These are phyloP conservation scores for Miichthys miiuy DNA, from an alignment of 2,797 vertebrate species.

Conservation along the genomic window DNA sequence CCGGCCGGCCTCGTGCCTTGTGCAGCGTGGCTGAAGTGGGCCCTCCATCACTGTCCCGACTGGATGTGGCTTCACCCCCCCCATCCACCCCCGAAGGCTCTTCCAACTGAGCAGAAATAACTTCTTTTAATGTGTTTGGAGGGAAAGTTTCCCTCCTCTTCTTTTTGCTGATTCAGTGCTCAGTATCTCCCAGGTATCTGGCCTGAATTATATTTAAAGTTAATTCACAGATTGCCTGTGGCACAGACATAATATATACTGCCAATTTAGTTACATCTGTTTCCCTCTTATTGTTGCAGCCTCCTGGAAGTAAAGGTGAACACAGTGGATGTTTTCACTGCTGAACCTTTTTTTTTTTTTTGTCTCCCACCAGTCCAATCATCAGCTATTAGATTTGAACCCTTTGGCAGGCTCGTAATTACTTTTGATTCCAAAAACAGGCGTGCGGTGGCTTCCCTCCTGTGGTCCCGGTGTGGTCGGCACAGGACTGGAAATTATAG, in stretches of 20 bases:
- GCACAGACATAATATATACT: conserved; percentile 12
- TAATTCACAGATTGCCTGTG: conserved; percentile 41
- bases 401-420: conserved; percentile 62
- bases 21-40: conserved; percentile 41
- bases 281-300: conserved; percentile 23
- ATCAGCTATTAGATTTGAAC: conserved; percentile 57
- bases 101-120: conserved; percentile 12
- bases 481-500: conserved; percentile 63
- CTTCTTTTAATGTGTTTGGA: conserved; percentile 23
- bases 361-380: conserved; percentile 44
- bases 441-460: conserved; percentile 58
- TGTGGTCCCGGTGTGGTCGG: conserved; percentile 63
- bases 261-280: conserved; percentile 44
- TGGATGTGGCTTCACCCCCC: not conserved
- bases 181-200: conserved; percentile 19
- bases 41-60: conserved; percentile 55
- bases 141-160: conserved; percentile 16
- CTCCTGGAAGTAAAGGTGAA: conserved; percentile 41
- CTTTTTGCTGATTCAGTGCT: conserved; percentile 54
- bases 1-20: conserved; percentile 22
- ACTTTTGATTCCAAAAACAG: conserved; percentile 68
- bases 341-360: conserved; percentile 1
- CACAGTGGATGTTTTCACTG: conserved; percentile 19
- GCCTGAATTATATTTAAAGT: conserved; percentile 34
- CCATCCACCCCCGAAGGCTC: no score